Conservation (phyloP, 2,113 vertebrate species). For the Cynoglossus semilaevis region DNA sequence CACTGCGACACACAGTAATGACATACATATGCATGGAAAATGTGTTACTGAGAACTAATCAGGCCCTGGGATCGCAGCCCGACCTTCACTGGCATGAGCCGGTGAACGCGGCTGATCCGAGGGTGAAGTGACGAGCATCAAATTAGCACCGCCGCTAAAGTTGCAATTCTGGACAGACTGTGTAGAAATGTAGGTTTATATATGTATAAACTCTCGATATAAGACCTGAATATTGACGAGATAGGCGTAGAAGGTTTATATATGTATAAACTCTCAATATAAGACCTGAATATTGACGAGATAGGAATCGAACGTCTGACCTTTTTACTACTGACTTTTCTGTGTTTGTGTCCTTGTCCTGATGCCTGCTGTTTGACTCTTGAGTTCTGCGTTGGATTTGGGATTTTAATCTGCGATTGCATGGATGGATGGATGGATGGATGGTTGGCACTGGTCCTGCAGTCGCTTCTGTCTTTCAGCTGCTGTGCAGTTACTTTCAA, state of each 20-base stretch:
- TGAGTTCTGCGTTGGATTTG: conserved; percentile 15
- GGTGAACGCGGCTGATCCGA: conserved; percentile 5
- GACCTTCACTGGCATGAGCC: conserved; percentile 29
- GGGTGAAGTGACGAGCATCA: conserved; percentile 10
- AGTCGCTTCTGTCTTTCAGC: conserved; percentile 58
- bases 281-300: conserved; percentile 31
- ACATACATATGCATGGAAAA: conserved; percentile 15
- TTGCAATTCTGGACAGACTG: conserved; percentile 17
- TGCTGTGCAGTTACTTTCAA: conserved; percentile 72
- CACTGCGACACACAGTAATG: too few species aligned
- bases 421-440: too few species aligned
- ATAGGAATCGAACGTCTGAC: conserved; percentile 31
- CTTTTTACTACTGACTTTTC: conserved; percentile 31
- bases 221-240: conserved; percentile 31
- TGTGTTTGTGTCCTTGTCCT: conserved; percentile 17
- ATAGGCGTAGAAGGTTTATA: too few species aligned
- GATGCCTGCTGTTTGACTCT: conserved; percentile 17
- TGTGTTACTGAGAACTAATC: neutral
- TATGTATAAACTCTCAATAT: conserved; percentile 31
- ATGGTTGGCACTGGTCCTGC: conserved; percentile 41
- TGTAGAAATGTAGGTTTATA: too few species aligned
- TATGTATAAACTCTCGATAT: conserved; percentile 31
- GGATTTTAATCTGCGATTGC: conserved; percentile 42
- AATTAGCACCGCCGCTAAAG: conserved; percentile 9
- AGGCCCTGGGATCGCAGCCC: conserved; percentile 9